Percentiles rank a stretch among this genome's conserved stretches.
Evolutionary conservation across 2,113 vertebrate species (phyloP).

Genomic region (Apteryx mantelli): DNA sequence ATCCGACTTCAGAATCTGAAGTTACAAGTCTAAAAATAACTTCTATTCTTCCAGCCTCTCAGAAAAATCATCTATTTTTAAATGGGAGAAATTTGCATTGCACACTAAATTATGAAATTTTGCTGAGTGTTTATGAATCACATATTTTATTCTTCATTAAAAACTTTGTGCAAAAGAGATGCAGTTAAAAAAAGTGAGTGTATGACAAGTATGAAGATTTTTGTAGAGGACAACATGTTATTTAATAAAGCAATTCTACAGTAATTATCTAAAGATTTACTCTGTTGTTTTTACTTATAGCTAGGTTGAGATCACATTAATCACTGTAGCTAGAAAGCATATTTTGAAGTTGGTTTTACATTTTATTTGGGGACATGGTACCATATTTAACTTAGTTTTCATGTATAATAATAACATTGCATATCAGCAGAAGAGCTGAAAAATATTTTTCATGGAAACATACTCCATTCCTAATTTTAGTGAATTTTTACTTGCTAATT

Average conservation of each 20-base stretch:
- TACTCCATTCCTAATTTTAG: neutral
- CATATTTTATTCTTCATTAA: neutral
- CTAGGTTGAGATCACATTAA: neutral
- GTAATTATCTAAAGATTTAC: neutral
- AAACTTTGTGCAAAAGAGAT: neutral
- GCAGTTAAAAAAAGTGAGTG: neutral
- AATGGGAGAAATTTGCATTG: neutral
- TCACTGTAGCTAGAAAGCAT: neutral
- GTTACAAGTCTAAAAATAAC: neutral
- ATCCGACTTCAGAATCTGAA: neutral
- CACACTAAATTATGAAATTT: neutral
- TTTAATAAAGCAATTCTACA: neutral
- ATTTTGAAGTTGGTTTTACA: neutral
- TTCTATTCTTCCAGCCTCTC: neutral
- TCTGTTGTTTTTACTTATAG: neutral
- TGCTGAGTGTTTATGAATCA: neutral
- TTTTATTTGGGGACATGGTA: neutral
- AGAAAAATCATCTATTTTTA: neutral
- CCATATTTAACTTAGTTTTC: neutral
- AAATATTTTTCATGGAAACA: accelerated
- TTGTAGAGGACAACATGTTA: neutral
- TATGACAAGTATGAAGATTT: neutral
- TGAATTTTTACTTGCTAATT: neutral
- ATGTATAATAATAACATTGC: neutral
- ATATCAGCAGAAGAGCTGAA: neutral